Base-by-base conservation (phyloP, 2,888 invertebrate genomes). In the Campaea margaritaria region DNA sequence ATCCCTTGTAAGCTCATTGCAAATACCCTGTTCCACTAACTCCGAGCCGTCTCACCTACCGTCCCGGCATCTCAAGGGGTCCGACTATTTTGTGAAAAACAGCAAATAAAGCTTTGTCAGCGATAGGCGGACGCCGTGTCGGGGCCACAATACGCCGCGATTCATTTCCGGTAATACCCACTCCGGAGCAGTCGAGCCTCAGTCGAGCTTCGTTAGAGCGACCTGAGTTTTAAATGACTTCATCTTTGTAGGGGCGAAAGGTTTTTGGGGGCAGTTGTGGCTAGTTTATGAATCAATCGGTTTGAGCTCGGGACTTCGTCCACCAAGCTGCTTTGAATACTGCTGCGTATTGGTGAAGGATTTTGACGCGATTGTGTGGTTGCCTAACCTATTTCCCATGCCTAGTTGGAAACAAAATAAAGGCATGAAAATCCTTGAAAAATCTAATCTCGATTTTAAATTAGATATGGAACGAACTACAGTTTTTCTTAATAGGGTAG, bases 71-170 rank as follows among this genome's bases (percentile, higher is more conserved):
- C 67, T 62, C 58, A 49, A 49, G 78, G 73, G 80, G 77, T 51
- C 69, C 62, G 76, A 76, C 78, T 82, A 81, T 82, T 21, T 86
- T 83, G 85, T 81, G 77, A 86, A 87, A 88, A 88, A 81, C 83
- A 76, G 81, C 77, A 83, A 85, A 84, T 80, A 84, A 82, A 75
- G 75, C 83, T 83, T 86, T 86, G 86, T 82, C 80, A 85, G 78
- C 81, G 83, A 87, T 85, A 86, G 84, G 78, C 78, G 82, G 84
- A 78, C 81, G 78, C 76, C 78, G 77, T 73, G 76, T 71, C 73
- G 76, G 76, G 77, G 74, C 79, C 79, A 85, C 86, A 85, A 83
- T 82, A 79, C 81, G 76, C 73, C 75, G 71, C 78, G 75, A 72
- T 85, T 86, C 82, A 85, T 86, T 88, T 87, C 86, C 85, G 80